Conservation (phyloP, 2,888 invertebrate species). For the Chloroclysta siterata region DNA sequence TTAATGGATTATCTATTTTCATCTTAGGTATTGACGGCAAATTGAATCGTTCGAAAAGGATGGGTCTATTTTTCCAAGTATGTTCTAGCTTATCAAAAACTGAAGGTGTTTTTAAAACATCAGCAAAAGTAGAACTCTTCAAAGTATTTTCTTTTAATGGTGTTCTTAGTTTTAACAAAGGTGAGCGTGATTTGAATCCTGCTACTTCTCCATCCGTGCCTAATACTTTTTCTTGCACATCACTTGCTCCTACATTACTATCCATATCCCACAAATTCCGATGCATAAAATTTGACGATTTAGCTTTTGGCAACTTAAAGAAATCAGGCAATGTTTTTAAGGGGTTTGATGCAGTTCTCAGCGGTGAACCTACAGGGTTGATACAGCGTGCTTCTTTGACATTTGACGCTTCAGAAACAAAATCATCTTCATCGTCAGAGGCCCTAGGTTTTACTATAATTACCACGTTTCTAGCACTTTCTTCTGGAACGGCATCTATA, state of each 20-base stretch:
- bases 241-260: slow-evolving; percentile 58
- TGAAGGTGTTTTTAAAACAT: slow-evolving; percentile 6
- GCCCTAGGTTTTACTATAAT: slow-evolving; percentile 60
- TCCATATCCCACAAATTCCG: slow-evolving; percentile 58
- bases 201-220: slow-evolving; percentile 17
- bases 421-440: slow-evolving; percentile 40
- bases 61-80: slow-evolving; percentile 17
- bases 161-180: slow-evolving; percentile 11
- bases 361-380: slow-evolving; percentile 48
- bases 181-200: slow-evolving; percentile 1
- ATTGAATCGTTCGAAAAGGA: slow-evolving; percentile 16
- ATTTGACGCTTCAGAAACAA: slow-evolving; percentile 60
- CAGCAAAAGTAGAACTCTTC: background rate
- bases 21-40: slow-evolving; percentile 43
- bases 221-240: slow-evolving; percentile 52
- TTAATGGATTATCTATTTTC: slow-evolving; percentile 27
- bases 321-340: slow-evolving; percentile 48
- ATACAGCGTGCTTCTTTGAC: slow-evolving; percentile 59
- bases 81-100: slow-evolving; percentile 15
- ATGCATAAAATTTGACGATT: slow-evolving; percentile 38
- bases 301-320: slow-evolving; percentile 47
- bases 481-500: slow-evolving; percentile 52
- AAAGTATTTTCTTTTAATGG: slow-evolving; percentile 23
- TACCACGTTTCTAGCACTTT: slow-evolving; percentile 58
- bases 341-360: slow-evolving; percentile 38